Evolutionary conservation across 2,113 vertebrate species (phyloP).

Genomic region (Hucho hucho): DNA sequence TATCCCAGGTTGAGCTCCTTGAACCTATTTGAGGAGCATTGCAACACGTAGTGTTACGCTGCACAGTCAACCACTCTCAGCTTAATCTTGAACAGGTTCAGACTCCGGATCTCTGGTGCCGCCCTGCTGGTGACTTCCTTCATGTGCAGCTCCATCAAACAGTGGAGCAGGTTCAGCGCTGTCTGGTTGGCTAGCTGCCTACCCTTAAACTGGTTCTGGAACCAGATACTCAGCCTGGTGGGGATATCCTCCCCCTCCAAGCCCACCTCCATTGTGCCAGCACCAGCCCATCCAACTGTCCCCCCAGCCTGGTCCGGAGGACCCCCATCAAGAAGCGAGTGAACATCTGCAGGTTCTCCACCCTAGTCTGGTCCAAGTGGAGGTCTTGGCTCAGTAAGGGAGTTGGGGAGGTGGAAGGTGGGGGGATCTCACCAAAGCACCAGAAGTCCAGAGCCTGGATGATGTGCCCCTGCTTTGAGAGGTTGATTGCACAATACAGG

Average conservation of each 20-base stretch:
- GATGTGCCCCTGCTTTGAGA: slow-evolving; percentile 45
- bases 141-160: slow-evolving; percentile 64
- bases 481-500: slow-evolving; percentile 53
- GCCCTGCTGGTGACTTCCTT: slow-evolving; percentile 44
- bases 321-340: slow-evolving; percentile 69
- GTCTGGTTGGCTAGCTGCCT: slow-evolving; percentile 46
- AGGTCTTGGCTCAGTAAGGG: slow-evolving; percentile 32
- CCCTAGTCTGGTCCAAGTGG: slow-evolving; percentile 26
- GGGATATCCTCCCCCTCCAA: slow-evolving; percentile 19
- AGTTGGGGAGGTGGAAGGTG: slow-evolving; percentile 18
- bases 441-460: slow-evolving; percentile 61
- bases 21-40: slow-evolving; percentile 59
- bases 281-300: slow-evolving; percentile 57
- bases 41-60: slow-evolving; percentile 64
- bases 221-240: slow-evolving; percentile 54
- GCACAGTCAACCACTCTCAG: slow-evolving; percentile 68
- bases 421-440: slow-evolving; percentile 56
- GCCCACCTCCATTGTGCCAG: slow-evolving; percentile 12
- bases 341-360: slow-evolving; percentile 69
- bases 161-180: slow-evolving; percentile 67
- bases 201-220: slow-evolving; percentile 53
- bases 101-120: slow-evolving; percentile 57
- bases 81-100: slow-evolving; percentile 70
- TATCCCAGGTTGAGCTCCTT: slow-evolving; percentile 69
- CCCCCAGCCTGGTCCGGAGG: slow-evolving; percentile 47